Evolutionary conservation across 2,797 vertebrate species (phyloP), one percentile per base, ranked within the genome.

Genomic region (Neosilurus hyrtlii): DNA sequence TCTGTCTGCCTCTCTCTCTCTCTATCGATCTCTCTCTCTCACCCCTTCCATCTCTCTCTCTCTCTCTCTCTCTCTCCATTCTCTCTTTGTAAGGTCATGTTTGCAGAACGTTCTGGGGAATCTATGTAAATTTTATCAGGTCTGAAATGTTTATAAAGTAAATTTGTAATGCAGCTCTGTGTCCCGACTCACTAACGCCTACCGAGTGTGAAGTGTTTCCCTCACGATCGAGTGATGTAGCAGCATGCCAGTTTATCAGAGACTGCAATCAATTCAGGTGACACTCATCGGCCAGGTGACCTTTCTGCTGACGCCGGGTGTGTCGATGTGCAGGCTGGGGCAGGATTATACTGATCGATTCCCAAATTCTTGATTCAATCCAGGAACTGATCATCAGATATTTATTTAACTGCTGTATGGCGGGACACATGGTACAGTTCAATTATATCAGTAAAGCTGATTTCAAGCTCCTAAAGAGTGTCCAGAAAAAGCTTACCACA

Each of bases 201-300:
- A 54, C 4, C 37, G 73, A 59, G 61, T 57, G 35, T 76, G 80
- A 81, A 87, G 86, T 74, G 82, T 85, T 90, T 86, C 86, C 76
- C 73, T 78, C 73, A 66, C 65, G 84, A 86, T 84, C 73, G 54
- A 82, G 81, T 67, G 80, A 87, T 87, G 83, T 81, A 87, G 88
- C 87, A 88, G 78, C 66, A 59, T 85, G 85, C 67, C 88, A 67
- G 82, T 87, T 79, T 87, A 89, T 89, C 82, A 75, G 84, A 68
- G 37, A 56, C 49, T 71, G 73, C 62, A 79, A 90, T 90, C 86
- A 86, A 88, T 90, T 75, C 66, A 79, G 80, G 73, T 87, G 87
- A 87, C 86, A 79, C 79, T 87, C 88, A 88, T 88, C 86, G 86
- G 87, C 54, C 83, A 80, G 80, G 84, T 85, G 86, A 89, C 89